Base-by-base conservation (phyloP, 2,797 vertebrate species). In the Pipistrellus pipistrellus region DNA sequence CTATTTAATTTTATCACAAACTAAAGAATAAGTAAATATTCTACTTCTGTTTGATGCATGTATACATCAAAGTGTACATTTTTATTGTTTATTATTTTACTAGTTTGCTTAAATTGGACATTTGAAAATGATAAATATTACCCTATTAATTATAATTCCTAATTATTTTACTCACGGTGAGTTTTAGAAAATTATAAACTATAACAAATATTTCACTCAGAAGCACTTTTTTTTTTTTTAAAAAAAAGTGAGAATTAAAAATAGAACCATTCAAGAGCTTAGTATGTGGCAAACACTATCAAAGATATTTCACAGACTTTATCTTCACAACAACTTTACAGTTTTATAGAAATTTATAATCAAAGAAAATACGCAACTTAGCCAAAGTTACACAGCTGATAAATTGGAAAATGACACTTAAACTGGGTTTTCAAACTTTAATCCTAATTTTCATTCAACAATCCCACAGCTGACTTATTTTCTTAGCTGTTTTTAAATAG, bases 391-490 rank as follows among this genome's bases (percentile, higher is more conserved):
- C 21, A 51, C 15, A 66, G 8, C 10, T 76, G 46, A 23, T 68
- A 90, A 93, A 95, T 81, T 69, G 62, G 23, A 93, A 66, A 93
- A 93, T 59, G 4, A 46, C 13, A 75, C 48, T 51, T 41, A 68
- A 48, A 81, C 21, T 41, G 80, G 32, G 4, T 81, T 32, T 85
- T 75, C 32, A 75, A 66, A 85, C 17, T 93, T 85, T 20, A 81
- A 17, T 83, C 13, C 5, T 30, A 78, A 53, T 84, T 85, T 88
- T 55, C 38, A 82, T 90, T 86, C 30, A 76, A 53, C 2, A 92
- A 12, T 62, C 14, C 27, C n/a, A 59, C 14, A 73, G 32, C 8
- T 68, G 46, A 46, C 55, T 75, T 90, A 44, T 85, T 81, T 92
- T 76, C 51, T 55, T 69, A 66, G 68, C 15, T 71, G 21, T 41